Conservation (phyloP, 2,797 vertebrate species). For the Crotalus adamanteus region DNA sequence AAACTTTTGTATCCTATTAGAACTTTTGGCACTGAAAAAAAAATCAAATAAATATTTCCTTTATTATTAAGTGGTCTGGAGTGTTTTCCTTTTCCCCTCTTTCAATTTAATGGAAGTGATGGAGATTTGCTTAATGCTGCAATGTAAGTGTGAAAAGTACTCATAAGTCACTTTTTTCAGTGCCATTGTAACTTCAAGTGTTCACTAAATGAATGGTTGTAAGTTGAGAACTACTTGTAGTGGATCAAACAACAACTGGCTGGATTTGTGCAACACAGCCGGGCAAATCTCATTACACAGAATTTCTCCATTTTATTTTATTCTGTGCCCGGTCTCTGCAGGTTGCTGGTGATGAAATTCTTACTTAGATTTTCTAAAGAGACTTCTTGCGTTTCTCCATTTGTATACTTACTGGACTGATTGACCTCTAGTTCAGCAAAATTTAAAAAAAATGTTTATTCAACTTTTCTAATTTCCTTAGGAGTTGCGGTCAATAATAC, state of each 20-base stretch:
- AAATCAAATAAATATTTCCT: constrained; percentile 68
- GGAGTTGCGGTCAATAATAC: background rate
- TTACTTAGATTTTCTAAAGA: background rate
- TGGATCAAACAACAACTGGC: background rate
- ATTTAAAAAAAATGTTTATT: too few relatives aligned
- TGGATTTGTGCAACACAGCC: background rate
- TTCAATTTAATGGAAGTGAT: background rate
- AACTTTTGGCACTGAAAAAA: constrained; percentile 49
- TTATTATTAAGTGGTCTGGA: constrained; percentile 2
- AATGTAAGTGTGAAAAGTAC: too few relatives aligned
- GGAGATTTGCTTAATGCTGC: background rate
- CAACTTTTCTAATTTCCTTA: background rate
- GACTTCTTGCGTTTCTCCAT: background rate
- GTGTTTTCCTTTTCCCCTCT: background rate
- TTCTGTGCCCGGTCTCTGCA: background rate
- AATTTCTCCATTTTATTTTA: background rate
- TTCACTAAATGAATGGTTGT: too few relatives aligned
- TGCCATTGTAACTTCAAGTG: too few relatives aligned
- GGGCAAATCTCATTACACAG: background rate
- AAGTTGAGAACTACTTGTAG: background rate
- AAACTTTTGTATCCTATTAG: constrained; percentile 40
- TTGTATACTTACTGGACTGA: background rate
- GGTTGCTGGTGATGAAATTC: background rate
- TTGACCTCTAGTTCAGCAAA: background rate
- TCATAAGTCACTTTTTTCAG: too few relatives aligned